Percentiles rank a stretch among this genome's conserved stretches.
Conservation (phyloP, 2,113 vertebrate genomes). For the Xenopus laevis region DNA sequence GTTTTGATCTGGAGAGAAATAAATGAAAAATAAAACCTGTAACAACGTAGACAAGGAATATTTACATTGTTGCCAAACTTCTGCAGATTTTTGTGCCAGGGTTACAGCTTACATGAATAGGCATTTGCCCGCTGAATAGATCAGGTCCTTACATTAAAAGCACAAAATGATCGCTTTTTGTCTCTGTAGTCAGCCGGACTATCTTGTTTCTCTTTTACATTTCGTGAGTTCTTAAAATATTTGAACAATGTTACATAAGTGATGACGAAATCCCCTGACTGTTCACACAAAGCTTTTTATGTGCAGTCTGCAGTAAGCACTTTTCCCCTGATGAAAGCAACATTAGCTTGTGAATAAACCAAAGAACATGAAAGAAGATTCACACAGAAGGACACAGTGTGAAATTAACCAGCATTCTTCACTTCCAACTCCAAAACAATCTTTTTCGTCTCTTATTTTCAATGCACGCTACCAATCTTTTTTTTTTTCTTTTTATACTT, state of each 20-base stretch:
- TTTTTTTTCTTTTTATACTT: not conserved
- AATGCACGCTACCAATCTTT: not conserved
- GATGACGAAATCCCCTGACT: constrained; percentile 19
- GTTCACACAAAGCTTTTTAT: constrained; percentile 33
- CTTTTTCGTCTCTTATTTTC: not conserved
- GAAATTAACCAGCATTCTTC: not conserved
- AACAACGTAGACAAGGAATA: no score
- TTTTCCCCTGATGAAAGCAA: constrained; percentile 14
- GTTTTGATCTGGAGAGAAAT: no score
- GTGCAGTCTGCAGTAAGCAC: constrained; percentile 9
- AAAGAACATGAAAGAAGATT: constrained; percentile 16
- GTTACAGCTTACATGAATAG: no score
- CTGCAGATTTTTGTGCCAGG: no score
- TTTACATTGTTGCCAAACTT: no score
- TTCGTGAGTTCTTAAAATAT: constrained; percentile 23
- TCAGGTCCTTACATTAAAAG: no score
- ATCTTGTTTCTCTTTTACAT: not conserved
- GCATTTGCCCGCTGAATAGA: no score
- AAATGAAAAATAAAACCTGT: no score
- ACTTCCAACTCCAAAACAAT: constrained; percentile 8
- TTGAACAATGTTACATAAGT: constrained; percentile 33
- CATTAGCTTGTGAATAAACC: constrained; percentile 23
- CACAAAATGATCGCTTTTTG: no score
- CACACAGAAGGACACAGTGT: constrained; percentile 17
- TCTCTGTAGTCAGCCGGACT: no score